Conservation (phyloP, 1,140 invertebrate species). For the Ganaspis sp. region DNA sequence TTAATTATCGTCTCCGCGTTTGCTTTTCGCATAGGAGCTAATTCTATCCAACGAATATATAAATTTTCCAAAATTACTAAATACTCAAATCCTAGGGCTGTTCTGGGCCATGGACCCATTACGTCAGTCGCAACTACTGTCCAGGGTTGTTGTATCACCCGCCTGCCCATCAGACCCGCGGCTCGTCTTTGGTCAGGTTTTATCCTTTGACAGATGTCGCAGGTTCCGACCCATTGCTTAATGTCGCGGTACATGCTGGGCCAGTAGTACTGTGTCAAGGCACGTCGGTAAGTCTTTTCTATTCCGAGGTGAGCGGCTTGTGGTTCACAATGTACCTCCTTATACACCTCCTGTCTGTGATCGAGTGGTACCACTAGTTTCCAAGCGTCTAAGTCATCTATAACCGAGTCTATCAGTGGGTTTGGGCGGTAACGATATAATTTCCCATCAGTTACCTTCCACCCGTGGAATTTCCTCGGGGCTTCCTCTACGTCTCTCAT, state of each 20-base stretch:
- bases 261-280: constrained; percentile 56
- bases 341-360: not conserved
- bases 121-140: constrained; percentile 67
- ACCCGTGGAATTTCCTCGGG: too few relatives aligned
- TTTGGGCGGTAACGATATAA: too few relatives aligned
- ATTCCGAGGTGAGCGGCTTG: constrained; percentile 47
- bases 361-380: too few relatives aligned
- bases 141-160: constrained; percentile 59
- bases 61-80: too few relatives aligned
- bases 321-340: constrained; percentile 11
- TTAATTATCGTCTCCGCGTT: too few relatives aligned
- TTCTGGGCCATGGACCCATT: constrained; percentile 67
- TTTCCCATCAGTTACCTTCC: too few relatives aligned
- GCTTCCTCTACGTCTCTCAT: too few relatives aligned
- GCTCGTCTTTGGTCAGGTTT: constrained; percentile 40
- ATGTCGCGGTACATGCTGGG: constrained; percentile 56
- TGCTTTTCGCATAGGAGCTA: constrained; percentile 47
- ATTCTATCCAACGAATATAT: constrained; percentile 65
- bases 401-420: too few relatives aligned
- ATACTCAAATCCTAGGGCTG: constrained; percentile 55
- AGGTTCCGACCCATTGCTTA: constrained; percentile 47
- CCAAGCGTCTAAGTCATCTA: too few relatives aligned
- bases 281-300: constrained; percentile 53
- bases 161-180: constrained; percentile 39
- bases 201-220: constrained; percentile 50